Evolutionary conservation across 1,140 invertebrate species (phyloP).

Genomic region (Leptinotarsa lineolata): DNA sequence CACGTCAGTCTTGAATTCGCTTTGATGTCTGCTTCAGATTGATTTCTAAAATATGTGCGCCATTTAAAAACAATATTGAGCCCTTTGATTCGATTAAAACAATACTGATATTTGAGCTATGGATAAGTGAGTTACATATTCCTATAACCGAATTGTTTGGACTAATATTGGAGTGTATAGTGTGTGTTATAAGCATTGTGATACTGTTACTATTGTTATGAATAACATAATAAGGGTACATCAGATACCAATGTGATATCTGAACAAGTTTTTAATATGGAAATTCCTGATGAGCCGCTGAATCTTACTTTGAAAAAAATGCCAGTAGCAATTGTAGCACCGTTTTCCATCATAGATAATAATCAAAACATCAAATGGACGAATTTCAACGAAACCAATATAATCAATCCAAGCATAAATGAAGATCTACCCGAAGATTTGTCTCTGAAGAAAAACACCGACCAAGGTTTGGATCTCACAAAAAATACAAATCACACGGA

Average conservation of each 20-base stretch:
- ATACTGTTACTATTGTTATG: no score
- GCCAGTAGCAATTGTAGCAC: slow-evolving; percentile 55
- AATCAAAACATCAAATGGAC: slow-evolving; percentile 34
- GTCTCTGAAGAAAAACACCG: slow-evolving; percentile 44
- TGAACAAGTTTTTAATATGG: slow-evolving; percentile 37
- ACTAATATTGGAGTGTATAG: no score
- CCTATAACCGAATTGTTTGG: no score
- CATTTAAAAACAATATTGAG: no score
- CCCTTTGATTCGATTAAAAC: no score
- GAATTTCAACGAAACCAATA: slow-evolving; percentile 32
- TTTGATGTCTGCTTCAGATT: not conserved
- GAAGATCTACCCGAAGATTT: slow-evolving; percentile 47
- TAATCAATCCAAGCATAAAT: slow-evolving; percentile 31
- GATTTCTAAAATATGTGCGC: not conserved
- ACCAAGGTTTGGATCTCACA: slow-evolving; percentile 38
- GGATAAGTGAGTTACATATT: no score
- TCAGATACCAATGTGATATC: no score
- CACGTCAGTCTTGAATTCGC: slow-evolving; percentile 7
- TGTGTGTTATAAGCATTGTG: no score
- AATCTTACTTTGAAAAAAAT: slow-evolving; percentile 58
- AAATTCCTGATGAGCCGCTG: slow-evolving; percentile 53
- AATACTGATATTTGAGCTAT: no score
- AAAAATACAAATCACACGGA: slow-evolving; percentile 45
- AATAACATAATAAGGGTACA: no score
- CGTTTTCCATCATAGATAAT: slow-evolving; percentile 43